Base-by-base conservation (phyloP, 2,113 vertebrate species). In the Dermatemys mawii region DNA sequence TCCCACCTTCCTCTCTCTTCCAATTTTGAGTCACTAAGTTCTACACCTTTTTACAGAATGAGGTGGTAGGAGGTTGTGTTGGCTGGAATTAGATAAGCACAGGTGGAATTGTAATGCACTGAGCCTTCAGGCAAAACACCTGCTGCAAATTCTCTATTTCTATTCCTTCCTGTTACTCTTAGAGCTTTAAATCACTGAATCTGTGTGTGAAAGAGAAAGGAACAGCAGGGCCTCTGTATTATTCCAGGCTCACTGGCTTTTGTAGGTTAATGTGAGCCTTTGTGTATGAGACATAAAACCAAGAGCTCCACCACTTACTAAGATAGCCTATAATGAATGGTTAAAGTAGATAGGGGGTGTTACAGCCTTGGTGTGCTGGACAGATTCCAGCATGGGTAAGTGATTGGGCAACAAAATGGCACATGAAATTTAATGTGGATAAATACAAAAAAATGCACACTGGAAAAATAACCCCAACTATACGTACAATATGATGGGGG, bases 61-160 rank as follows among this genome's bases (percentile, higher is more conserved):
- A 51, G 27, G 29, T 78, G 46, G 84, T 79, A 82, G 90, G 38
- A 38, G 75, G 63, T 51, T 24, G 0, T 38, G 53, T 84, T 86
- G 32, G 78, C 89, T 90, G 0, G 0, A 60, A 90, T 79, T 48
- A 87, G 11, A 76, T 78, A 93, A 92, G 95, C 53, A 95, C 80
- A 89, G 78, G 55, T 78, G 49, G 24, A 89, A 51, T 27, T 91
- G 50, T 84, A 84, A 95, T 16, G 35, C 4, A 24, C 4, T 7
- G 12, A 49, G 86, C 32, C 27, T 82, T 83, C 78, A 88, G 54
- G 88, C 27, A 94, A 95, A 96, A 94, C 29, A 92, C 24, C 41
- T 84, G 50, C 5, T 1, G 78, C 81, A 87, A 88, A 81, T 67
- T 81, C 50, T 80, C 88, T 93, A 3, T 1, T 24, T 91, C 90